Conservation (phyloP, 2,888 invertebrate genomes). For the Drosophila mayaguana region DNA sequence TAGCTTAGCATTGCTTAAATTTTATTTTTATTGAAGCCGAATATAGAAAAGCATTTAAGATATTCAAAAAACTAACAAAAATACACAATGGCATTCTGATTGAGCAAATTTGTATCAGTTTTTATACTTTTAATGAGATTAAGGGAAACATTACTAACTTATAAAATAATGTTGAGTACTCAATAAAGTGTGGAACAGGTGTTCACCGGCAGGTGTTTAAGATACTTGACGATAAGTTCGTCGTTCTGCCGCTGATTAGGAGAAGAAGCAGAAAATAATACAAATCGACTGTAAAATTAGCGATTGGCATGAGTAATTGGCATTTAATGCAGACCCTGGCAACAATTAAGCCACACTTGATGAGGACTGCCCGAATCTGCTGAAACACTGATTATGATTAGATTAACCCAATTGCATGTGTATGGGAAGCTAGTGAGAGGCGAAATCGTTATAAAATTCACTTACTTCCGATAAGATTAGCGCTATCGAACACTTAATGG, state of each 20-base stretch:
- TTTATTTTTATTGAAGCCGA: no score
- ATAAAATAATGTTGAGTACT: conserved; percentile 47
- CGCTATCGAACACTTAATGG: conserved; percentile 50
- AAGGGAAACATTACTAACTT: conserved; percentile 13
- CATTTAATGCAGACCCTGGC: conserved; percentile 45
- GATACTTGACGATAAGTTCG: conserved; percentile 50
- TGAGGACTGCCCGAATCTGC: background rate
- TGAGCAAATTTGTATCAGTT: background rate
- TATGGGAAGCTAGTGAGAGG: conserved; percentile 7
- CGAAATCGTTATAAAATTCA: conserved; percentile 34
- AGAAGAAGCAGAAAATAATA: background rate
- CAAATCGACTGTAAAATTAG: conserved; percentile 14
- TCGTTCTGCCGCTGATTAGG: conserved; percentile 34
- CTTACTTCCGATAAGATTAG: conserved; percentile 63
- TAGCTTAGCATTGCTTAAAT: no score
- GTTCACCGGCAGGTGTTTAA: conserved; percentile 66
- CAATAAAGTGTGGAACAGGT: conserved; percentile 66
- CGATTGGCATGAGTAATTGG: conserved; percentile 35
- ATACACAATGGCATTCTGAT: background rate
- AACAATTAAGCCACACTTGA: conserved; percentile 50
- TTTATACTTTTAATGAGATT: background rate
- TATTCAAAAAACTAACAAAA: background rate
- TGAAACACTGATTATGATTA: conserved; percentile 1
- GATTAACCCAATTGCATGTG: conserved; percentile 4
- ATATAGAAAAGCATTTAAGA: no score